phyloP scores from a whole-genome alignment of 2,113 vertebrate species.

The Prionailurus bengalensis region DNA sequence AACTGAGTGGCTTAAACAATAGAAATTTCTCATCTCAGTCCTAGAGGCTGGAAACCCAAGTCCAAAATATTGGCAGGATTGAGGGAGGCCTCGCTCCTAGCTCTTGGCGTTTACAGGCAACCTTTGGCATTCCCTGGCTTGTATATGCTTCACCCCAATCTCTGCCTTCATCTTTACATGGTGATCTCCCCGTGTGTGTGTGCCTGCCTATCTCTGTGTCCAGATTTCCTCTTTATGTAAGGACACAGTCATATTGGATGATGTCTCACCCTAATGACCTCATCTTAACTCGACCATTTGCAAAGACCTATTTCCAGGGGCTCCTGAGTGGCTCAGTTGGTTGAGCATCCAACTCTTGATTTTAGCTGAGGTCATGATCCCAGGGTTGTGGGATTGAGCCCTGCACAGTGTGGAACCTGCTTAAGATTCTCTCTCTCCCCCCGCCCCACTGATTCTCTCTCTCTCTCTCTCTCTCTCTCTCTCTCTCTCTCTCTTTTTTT shows the following conservation, averaged over 20 bases:
- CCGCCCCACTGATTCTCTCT: too few relatives aligned
- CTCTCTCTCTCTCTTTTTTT: too few relatives aligned
- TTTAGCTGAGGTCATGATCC: too few relatives aligned
- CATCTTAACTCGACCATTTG: not conserved
- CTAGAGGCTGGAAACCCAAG: not conserved
- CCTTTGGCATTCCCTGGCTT: not conserved
- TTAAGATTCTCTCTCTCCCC: too few relatives aligned
- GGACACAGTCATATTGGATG: not conserved
- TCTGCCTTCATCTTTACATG: not conserved
- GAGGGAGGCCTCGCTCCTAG: not conserved
- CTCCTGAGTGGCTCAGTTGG: too few relatives aligned
- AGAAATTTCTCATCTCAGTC: not conserved
- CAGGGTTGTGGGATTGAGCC: too few relatives aligned
- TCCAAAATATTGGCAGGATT: not conserved
- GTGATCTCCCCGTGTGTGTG: not conserved
- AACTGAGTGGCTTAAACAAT: not conserved
- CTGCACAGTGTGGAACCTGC: too few relatives aligned
- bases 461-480: too few relatives aligned
- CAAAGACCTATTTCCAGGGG: conserved; percentile 22
- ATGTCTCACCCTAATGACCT: not conserved
- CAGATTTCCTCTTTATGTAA: not conserved
- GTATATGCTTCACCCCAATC: not conserved
- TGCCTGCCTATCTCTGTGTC: not conserved
- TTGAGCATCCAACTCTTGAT: too few relatives aligned
- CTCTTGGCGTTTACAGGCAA: not conserved